Percentiles rank a stretch among this genome's conserved stretches.
phyloP scores from a whole-genome alignment of 2,888 invertebrate genomes.

The Lobophora halterata region DNA sequence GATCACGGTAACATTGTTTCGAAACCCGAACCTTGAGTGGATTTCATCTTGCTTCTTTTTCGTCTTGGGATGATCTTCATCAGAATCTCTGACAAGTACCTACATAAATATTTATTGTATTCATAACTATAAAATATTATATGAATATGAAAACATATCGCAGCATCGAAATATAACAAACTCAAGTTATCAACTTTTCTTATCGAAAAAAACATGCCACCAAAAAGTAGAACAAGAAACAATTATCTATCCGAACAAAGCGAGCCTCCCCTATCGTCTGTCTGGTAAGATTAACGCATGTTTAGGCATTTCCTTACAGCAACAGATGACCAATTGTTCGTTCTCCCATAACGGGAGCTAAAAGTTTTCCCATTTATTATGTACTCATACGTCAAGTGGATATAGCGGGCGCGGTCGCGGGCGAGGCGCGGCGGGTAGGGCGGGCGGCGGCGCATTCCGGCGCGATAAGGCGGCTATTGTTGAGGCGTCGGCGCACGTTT shows the following conservation, averaged over 20 bases:
- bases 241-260: constrained; percentile 41
- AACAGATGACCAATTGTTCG: constrained; percentile 79
- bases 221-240: constrained; percentile 36
- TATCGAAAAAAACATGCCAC: constrained; percentile 14
- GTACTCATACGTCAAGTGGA: constrained; percentile 71
- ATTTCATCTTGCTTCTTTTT: constrained; percentile 53
- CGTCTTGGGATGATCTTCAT: neutral
- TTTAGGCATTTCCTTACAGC: constrained; percentile 57
- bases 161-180: no score
- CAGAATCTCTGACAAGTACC: no score
- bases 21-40: constrained; percentile 93
- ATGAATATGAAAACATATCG: no score
- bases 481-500: constrained; percentile 79
- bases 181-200: constrained; percentile 7
- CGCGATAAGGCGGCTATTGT: constrained; percentile 77
- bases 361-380: constrained; percentile 81
- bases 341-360: constrained; percentile 69
- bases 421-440: constrained; percentile 28
- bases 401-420: constrained; percentile 34
- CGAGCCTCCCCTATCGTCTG: constrained; percentile 43
- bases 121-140: no score
- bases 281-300: constrained; percentile 61
- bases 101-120: no score
- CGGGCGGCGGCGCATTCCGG: constrained; percentile 71
- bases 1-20: constrained; percentile 88